Conservation (phyloP, 2,113 vertebrate species). For the Polypterus bichir region DNA sequence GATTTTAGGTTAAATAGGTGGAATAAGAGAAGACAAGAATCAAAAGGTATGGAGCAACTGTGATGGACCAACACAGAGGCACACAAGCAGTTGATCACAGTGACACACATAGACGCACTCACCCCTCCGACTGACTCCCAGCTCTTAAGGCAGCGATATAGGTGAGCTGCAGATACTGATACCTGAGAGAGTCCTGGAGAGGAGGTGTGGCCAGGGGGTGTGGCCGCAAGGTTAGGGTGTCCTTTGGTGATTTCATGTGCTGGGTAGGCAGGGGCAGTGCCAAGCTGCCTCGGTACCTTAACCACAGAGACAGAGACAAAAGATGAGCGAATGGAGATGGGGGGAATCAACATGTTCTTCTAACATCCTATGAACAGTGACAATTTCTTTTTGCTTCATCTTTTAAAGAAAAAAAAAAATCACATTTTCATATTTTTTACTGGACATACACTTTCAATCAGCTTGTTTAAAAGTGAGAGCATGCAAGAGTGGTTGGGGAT, state of each 20-base stretch:
- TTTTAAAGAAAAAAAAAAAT: too few relatives aligned
- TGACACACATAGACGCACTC: conserved; percentile 21
- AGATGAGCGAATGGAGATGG: too few relatives aligned
- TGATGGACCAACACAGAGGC: conserved; percentile 16
- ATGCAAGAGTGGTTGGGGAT: too few relatives aligned
- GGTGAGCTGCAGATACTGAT: conserved; percentile 45
- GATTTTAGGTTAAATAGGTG: too few relatives aligned
- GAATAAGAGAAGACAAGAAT: too few relatives aligned
- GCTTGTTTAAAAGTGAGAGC: too few relatives aligned
- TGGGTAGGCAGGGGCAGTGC: conserved; percentile 68
- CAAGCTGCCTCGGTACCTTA: conserved; percentile 78
- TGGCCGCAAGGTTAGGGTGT: conserved; percentile 79
- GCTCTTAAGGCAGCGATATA: conserved; percentile 52
- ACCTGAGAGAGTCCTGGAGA: conserved; percentile 91
- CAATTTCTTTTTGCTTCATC: too few relatives aligned
- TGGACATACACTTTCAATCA: too few relatives aligned
- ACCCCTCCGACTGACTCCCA: conserved; percentile 54
- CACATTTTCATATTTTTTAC: too few relatives aligned
- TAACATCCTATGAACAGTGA: too few relatives aligned
- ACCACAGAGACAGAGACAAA: conserved; percentile 4
- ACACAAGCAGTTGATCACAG: not conserved
- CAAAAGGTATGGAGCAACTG: too few relatives aligned
- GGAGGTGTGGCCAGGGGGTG: conserved; percentile 83
- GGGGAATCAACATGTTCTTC: too few relatives aligned
- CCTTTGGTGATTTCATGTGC: conserved; percentile 91